These are phyloP conservation scores for Phyllostomus discolor DNA, from an alignment of 2,113 vertebrate genomes.

Conservation along the genomic window DNA sequence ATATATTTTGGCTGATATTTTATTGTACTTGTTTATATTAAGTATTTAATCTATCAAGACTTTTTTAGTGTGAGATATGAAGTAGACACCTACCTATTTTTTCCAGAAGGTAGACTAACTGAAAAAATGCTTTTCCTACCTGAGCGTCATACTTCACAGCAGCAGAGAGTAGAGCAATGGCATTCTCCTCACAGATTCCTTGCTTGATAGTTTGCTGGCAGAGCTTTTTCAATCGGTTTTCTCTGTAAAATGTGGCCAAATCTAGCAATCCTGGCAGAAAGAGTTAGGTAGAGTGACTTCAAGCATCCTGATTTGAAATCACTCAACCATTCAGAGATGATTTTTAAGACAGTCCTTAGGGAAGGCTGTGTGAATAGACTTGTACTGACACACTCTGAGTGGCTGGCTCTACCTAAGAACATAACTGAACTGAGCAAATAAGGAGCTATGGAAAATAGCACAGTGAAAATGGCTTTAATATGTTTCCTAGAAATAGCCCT, in stretches of 20 bases:
- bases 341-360: background rate
- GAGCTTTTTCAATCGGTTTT: conserved; percentile 92
- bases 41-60: background rate
- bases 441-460: background rate
- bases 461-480: background rate
- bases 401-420: background rate
- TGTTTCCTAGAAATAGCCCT: background rate
- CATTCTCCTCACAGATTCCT: conserved; percentile 97
- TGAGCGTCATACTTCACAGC: conserved; percentile 97
- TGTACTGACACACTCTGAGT: background rate
- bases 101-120: background rate
- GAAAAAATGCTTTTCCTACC: conserved; percentile 80
- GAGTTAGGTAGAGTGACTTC: background rate
- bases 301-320: background rate
- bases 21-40: background rate
- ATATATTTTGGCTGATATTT: background rate
- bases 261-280: conserved; percentile 88
- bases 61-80: background rate
- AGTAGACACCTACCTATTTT: background rate
- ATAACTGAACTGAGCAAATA: background rate
- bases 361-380: background rate
- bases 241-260: conserved; percentile 94
- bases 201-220: conserved; percentile 98
- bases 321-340: background rate
- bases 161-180: conserved; percentile 93